Evolutionary conservation across 2,113 vertebrate species (phyloP).

Genomic region (Herpetotheres cachinnans): DNA sequence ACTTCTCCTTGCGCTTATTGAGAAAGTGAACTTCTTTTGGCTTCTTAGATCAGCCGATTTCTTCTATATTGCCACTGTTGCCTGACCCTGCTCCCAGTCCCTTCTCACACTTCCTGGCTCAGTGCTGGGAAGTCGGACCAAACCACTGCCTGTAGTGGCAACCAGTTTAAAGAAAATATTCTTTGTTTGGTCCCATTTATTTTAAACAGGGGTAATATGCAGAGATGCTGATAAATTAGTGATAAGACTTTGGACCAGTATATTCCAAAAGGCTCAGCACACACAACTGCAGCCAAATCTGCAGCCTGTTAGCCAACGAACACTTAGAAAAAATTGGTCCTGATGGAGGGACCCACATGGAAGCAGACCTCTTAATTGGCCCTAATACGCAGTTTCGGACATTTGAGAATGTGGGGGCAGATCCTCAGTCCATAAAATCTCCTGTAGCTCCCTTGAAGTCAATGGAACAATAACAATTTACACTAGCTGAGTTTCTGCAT

Average conservation of each 20-base stretch:
- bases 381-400: not conserved
- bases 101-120: not conserved
- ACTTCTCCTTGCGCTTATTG: not conserved
- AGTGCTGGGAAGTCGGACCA: not conserved
- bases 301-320: constrained; percentile 5
- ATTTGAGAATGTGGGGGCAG: constrained; percentile 29
- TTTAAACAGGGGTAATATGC: not conserved
- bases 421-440: constrained; percentile 55
- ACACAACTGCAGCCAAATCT: not conserved
- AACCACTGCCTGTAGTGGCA: not conserved
- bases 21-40: not conserved
- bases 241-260: not conserved
- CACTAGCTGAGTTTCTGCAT: constrained; percentile 48
- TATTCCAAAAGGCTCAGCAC: not conserved
- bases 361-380: constrained; percentile 41
- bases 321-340: constrained; percentile 11
- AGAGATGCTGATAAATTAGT: not conserved
- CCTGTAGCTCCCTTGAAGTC: constrained; percentile 51
- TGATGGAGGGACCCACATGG: not conserved
- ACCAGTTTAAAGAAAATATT: not conserved
- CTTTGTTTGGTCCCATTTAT: not conserved
- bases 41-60: not conserved
- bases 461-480: constrained; percentile 58
- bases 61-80: not conserved
- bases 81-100: not conserved